Base-by-base conservation (phyloP, 2,797 vertebrate species). In the Syncerus caffer region DNA sequence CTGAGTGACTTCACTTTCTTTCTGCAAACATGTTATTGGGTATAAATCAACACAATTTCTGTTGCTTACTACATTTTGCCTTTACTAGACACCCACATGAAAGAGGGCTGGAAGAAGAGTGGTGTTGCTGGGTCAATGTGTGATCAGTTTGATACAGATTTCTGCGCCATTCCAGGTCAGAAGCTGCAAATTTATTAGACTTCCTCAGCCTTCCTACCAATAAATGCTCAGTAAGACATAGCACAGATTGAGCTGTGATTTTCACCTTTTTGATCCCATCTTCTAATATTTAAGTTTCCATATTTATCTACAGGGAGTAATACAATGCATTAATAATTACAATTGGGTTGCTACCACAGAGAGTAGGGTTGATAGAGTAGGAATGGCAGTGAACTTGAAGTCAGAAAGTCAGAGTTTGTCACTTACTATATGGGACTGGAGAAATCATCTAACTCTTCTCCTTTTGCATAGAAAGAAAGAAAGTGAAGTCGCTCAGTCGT, bases 281-380 rank as follows among this genome's bases (percentile, higher is more conserved):
- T 91, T 94, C 34, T 82, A 91, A 86, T 78, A 94, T 79, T 13
- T 79, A 92, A 90, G 17, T 86, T 95, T 90, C 74, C 83, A 94
- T 25, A 92, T 83, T 94, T 51, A 90, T 31, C 55, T 95, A 89
- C 38, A 85, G 55, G 51, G 82, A 87, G 34, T 89, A 89, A 89
- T 62, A 92, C 55, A 88, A 67, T 78, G 38, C 34, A 74, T 38
- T 42, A 74, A 74, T 50, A 89, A 87, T 95, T 84, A 78, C 38
- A 96, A 84, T 47, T 90, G n/a, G 80, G 21, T 83, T 71, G 60
- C 42, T 71, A 42, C 55, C 67, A 85, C 29, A 92, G 67, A 93
- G 42, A 94, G 17, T 31, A 45, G 38, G 6, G 53, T 55, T 67
- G 25, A 62, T 31, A 38, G 13, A 85, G 42, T 34, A 93, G 53